A percentile compares a stretch with the other conserved stretches of the same genome.
Evolutionary conservation across 2,113 vertebrate genomes (phyloP).

Genomic region (Chiloscyllium plagiosum): DNA sequence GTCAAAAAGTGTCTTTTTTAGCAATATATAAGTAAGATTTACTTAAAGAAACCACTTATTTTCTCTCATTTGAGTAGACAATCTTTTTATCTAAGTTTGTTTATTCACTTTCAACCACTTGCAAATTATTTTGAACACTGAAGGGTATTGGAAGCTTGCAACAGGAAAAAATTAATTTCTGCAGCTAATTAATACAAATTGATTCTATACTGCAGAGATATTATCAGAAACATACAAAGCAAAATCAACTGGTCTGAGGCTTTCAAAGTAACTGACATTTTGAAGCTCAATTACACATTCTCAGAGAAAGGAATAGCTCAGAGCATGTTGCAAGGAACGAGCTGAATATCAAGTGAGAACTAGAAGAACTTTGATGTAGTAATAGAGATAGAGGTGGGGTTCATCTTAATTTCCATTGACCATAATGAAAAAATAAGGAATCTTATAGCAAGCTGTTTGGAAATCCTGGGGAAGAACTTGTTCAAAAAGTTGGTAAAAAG

Average conservation of each 20-base stretch:
- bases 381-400: neutral
- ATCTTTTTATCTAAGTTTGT: neutral
- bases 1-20: too few relatives aligned
- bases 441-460: neutral
- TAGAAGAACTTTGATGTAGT: neutral
- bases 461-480: neutral
- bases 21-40: neutral
- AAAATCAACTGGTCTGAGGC: neutral
- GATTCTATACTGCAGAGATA: neutral
- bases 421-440: neutral
- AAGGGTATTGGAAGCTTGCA: neutral
- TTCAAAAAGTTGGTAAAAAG: neutral
- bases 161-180: neutral
- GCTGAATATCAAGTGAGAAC: neutral
- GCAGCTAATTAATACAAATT: neutral
- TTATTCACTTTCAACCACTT: neutral
- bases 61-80: neutral
- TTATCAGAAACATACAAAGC: neutral
- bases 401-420: neutral
- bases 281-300: neutral
- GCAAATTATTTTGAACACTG: neutral
- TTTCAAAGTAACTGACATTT: conserved; percentile 6
- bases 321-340: neutral
- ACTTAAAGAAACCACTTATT: neutral
- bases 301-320: neutral